Conservation (phyloP, 2,113 vertebrate species). For the Ceyx cyanopectus region DNA sequence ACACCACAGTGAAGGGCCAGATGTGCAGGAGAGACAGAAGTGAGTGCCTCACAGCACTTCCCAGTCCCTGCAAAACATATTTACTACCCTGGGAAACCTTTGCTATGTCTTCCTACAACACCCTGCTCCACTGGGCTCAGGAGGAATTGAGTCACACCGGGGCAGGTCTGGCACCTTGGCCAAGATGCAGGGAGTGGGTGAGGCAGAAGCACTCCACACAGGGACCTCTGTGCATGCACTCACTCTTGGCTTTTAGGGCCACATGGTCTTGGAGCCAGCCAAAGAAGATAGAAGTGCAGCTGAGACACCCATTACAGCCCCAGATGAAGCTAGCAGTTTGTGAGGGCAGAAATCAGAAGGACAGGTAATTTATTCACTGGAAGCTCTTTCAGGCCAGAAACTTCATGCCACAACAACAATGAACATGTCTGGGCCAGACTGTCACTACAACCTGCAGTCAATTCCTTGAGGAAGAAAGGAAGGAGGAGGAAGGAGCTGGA, state of each 20-base stretch:
- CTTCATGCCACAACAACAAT: not conserved
- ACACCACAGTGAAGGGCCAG: not conserved
- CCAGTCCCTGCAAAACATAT: not conserved
- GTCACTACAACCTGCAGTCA: not conserved
- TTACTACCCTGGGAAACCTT: not conserved
- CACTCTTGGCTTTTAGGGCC: not conserved
- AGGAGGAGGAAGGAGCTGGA: not conserved
- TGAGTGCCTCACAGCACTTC: not conserved
- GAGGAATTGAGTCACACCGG: rapidly evolving
- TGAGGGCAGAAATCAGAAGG: rapidly evolving
- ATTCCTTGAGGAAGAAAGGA: not conserved
- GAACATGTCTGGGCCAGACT: not conserved
- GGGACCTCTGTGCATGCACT: rapidly evolving
- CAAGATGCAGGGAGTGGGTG: not conserved
- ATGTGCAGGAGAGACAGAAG: not conserved
- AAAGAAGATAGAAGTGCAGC: not conserved
- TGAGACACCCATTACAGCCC: not conserved
- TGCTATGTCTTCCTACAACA: not conserved
- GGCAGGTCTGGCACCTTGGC: not conserved
- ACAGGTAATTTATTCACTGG: not conserved
- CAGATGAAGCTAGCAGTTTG: not conserved
- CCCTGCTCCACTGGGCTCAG: not conserved
- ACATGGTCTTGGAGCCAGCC: not conserved
- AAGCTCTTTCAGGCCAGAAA: not conserved
- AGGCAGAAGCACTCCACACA: not conserved